phyloP scores from a whole-genome alignment of 92 coral and sea anemone genomes.

The Epizoanthus ramosus region DNA sequence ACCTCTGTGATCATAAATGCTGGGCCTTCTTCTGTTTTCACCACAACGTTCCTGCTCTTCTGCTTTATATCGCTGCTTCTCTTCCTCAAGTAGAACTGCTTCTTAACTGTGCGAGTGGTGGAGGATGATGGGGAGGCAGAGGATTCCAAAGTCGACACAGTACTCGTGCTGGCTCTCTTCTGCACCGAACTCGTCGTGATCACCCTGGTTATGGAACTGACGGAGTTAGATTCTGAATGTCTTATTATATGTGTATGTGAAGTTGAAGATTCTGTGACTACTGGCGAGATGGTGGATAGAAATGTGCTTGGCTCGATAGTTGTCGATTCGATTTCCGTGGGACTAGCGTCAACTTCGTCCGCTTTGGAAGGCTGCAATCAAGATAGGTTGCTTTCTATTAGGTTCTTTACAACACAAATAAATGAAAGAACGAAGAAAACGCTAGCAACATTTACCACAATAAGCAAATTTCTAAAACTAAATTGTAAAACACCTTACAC shows the following conservation, averaged over 20 bases:
- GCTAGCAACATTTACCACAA: no score
- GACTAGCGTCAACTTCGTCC: background rate
- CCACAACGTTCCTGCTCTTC: background rate
- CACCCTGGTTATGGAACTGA: slow-evolving; percentile 10
- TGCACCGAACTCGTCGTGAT: background rate
- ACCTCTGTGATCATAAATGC: slow-evolving; percentile 31
- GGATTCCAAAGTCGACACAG: background rate
- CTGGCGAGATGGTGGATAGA: background rate
- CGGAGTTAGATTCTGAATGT: background rate
- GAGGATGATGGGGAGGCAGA: background rate
- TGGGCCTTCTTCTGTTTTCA: slow-evolving; percentile 17
- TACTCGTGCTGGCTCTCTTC: background rate
- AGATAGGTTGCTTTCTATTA: background rate
- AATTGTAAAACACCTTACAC: no score
- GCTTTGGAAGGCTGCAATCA: background rate
- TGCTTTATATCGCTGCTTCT: background rate
- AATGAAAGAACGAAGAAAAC: no score
- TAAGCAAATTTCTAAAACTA: no score
- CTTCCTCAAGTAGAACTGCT: slow-evolving; percentile 26
- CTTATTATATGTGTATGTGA: background rate
- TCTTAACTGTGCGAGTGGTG: slow-evolving; percentile 11
- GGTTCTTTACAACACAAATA: background rate
- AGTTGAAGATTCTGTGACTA: background rate
- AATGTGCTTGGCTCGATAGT: background rate
- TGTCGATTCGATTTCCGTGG: slow-evolving; percentile 1